phyloP scores from a whole-genome alignment of 2,888 invertebrate species.

The Teinopalpus imperialis region DNA sequence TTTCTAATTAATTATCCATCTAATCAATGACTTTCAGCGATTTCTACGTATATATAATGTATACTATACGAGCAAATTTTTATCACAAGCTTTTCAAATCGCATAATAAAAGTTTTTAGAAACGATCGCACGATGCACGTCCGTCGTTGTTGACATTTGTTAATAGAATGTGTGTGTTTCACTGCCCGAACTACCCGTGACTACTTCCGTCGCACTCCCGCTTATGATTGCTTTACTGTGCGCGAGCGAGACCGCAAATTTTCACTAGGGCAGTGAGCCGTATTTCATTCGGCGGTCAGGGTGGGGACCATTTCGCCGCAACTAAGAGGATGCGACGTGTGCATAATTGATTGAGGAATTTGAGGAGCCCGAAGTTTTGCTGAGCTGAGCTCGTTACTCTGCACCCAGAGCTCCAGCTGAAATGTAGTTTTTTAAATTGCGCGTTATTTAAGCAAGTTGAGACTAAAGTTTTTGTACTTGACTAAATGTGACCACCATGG shows the following conservation, averaged over 20 bases:
- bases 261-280: conserved; percentile 52
- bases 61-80: conserved; percentile 2
- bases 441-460: too few species aligned
- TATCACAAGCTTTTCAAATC: conserved; percentile 21
- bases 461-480: too few species aligned
- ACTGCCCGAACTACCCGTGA: conserved; percentile 28
- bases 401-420: conserved; percentile 77
- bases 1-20: conserved; percentile 11
- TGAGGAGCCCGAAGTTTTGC: conserved; percentile 60
- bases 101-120: conserved; percentile 1
- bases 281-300: conserved; percentile 51
- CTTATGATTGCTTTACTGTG: conserved; percentile 32
- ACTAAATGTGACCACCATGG: too few species aligned
- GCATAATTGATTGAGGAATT: conserved; percentile 41
- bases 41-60: conserved; percentile 5
- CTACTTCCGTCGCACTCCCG: conserved; percentile 42
- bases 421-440: conserved; percentile 34
- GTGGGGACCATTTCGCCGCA: conserved; percentile 61
- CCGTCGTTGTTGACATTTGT: conserved; percentile 2
- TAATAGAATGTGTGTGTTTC: conserved; percentile 11
- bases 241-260: conserved; percentile 45
- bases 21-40: conserved; percentile 13
- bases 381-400: conserved; percentile 74
- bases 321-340: conserved; percentile 44
- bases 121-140: conserved; percentile 2